These are phyloP conservation scores for Heteromormyrus szaboi DNA, from an alignment of 2,797 vertebrate species.

Conservation along the genomic window DNA sequence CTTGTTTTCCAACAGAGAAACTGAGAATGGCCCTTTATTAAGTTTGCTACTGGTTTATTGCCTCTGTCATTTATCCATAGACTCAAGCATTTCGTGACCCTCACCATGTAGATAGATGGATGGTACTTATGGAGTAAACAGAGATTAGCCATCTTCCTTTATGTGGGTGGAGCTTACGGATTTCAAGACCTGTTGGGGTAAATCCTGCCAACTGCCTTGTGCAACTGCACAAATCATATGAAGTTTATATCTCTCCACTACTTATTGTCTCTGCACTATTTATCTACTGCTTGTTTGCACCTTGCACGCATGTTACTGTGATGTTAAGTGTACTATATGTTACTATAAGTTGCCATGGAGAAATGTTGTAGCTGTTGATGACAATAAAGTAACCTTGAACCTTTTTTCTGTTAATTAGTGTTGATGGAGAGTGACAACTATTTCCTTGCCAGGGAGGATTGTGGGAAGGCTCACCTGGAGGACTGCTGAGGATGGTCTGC, in stretches of 20 bases:
- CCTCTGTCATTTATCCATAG: background rate
- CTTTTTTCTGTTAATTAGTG: background rate
- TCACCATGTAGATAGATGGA: background rate
- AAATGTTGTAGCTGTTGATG: background rate
- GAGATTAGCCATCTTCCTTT: background rate
- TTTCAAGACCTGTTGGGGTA: background rate
- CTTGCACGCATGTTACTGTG: background rate
- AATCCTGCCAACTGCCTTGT: background rate
- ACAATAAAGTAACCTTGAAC: background rate
- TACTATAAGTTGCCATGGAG: background rate
- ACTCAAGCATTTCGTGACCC: background rate
- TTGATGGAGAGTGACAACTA: background rate
- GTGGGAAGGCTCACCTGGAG: constrained; percentile 56
- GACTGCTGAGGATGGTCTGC: constrained; percentile 76
- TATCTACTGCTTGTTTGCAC: background rate
- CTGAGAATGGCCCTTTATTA: background rate
- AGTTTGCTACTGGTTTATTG: background rate
- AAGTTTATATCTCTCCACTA: background rate
- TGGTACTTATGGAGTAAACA: background rate
- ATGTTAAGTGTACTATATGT: background rate
- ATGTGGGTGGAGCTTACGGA: background rate
- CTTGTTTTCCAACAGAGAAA: background rate
- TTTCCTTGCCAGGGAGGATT: background rate
- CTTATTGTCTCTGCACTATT: background rate
- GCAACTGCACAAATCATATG: background rate